Base-by-base conservation (phyloP, 1,140 invertebrate genomes). In the Listronotus bonariensis region DNA sequence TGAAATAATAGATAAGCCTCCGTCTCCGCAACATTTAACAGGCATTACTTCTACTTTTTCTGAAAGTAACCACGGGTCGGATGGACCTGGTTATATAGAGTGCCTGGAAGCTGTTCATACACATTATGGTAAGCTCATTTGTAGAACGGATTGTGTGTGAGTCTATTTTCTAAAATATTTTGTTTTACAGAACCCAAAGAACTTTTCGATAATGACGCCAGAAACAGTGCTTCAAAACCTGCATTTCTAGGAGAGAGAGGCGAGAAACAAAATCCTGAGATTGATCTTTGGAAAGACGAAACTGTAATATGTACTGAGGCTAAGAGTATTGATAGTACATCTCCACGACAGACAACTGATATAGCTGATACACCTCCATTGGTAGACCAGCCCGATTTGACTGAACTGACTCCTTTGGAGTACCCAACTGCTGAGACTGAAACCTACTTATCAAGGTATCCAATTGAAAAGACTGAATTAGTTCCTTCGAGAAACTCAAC, bases 31-130 rank as follows among this genome's bases (percentile, higher is more conserved):
- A n/a, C n/a, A n/a, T n/a, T n/a, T n/a, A n/a, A n/a, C n/a, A n/a
- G n/a, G n/a, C n/a, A n/a, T n/a, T n/a, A n/a, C n/a, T 26, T 26
- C 20, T 26, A 3, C 20, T 26, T 26, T 26, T 26, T 26, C 40
- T 14, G 20, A 26, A 26, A 26, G 20, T 46, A 18, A 46, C 10
- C 17, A 9, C 43, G 43, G 17, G 43, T 46, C 43, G 17, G 43
- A 46, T 46, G 43, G 43, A 46, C 43, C 43, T 14, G 43, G 43
- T 46, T 46, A 46, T 15, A 46, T 46, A 46, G 43, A 46, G 43
- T 46, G 43, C 17, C 43, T 46, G 43, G 43, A 46, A 46, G 9
- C 11, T 46, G 43, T 14, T 46, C 15, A n/a, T 46, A 46, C 43
- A 46, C 43, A 11, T 46, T 10, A 46, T 46, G 43, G 43, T 46